Evolutionary conservation across 2,113 vertebrate genomes (phyloP), one percentile per base, ranked within the genome.

Genomic region (Syngnathus scovelli): DNA sequence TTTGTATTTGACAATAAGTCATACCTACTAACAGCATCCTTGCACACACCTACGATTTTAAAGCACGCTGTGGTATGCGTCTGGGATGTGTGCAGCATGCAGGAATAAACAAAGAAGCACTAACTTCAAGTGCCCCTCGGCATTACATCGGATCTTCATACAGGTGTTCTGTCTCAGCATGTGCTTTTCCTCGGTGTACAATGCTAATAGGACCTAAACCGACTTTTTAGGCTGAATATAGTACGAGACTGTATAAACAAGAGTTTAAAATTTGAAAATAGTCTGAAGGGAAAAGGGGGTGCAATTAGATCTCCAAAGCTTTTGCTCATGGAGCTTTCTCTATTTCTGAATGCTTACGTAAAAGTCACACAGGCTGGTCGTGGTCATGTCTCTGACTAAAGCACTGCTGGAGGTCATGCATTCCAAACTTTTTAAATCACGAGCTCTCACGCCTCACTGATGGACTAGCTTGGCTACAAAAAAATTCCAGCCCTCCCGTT

Each of bases 1-100:
- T 58, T 58, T 58, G 55, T 74, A 64, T 66, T n/a, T 66, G 72
- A 68, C 65, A 72, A 79, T 72, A 76, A 82, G 75, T 67, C 66
- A 72, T 51, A 66, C 72, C 75, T 69, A 58, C 66, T 82, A 70
- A 21, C 56, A 44, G 65, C 60, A 71, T 77, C 68, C 70, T 41
- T 61, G 18, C 67, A 68, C 67, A 46, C 39, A 27, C 66, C 2
- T 33, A 33, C 27, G 27, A 33, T 5, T 33, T 23, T 6, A 33
- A 15, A 15, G 12, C 13, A 36, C 41, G 12, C 39, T 9, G 21
- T 8, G 1, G n/a, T 52, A 52, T 52, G 12, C 1, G 12, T 8
- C 16, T 43, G 44, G 62, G 44, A 19, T 36, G 16, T 9, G 43
- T 2, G 33, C 0, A 9, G 13, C 41, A 33, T 33, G 27, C 27